Percentiles rank a stretch among this genome's conserved stretches.
Evolutionary conservation across 1,140 invertebrate species (phyloP).

Genomic region (Apis florea): DNA sequence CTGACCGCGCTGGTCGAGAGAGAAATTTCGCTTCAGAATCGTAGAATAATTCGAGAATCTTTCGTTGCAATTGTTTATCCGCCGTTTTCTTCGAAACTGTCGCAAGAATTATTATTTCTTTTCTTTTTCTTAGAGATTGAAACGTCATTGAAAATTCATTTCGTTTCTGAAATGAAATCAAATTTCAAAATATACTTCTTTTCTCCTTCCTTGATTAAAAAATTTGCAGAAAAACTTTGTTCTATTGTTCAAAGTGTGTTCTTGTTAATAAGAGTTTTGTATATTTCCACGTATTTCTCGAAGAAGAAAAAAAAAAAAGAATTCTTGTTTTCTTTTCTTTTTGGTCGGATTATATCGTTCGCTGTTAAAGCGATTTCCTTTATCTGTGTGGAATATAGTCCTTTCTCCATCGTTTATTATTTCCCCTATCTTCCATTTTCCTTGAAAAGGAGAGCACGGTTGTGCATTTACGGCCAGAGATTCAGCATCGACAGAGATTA

Average conservation of each 20-base stretch:
- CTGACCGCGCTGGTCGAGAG: background rate
- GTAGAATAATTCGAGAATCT: background rate
- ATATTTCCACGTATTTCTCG: too few species aligned
- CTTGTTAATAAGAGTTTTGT: too few species aligned
- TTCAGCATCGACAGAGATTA: slow-evolving; percentile 24
- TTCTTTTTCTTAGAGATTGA: too few species aligned
- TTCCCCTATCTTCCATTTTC: slow-evolving; percentile 1
- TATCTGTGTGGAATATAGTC: background rate
- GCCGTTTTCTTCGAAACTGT: background rate
- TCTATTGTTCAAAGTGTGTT: too few species aligned
- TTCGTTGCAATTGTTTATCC: background rate
- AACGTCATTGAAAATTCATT: too few species aligned
- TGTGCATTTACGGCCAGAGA: background rate
- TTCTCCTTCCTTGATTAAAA: too few species aligned
- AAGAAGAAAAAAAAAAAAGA: too few species aligned
- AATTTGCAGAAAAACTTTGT: too few species aligned
- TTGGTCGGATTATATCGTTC: background rate
- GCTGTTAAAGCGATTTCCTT: background rate
- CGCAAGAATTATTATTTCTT: background rate
- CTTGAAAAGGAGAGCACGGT: background rate
- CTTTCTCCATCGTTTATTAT: background rate
- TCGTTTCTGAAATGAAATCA: too few species aligned
- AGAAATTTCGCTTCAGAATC: background rate
- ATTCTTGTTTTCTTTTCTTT: too few species aligned
- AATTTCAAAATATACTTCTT: too few species aligned